Evolutionary conservation across 1,140 invertebrate species (phyloP).

Genomic region (Rhopalosiphum maidis): DNA sequence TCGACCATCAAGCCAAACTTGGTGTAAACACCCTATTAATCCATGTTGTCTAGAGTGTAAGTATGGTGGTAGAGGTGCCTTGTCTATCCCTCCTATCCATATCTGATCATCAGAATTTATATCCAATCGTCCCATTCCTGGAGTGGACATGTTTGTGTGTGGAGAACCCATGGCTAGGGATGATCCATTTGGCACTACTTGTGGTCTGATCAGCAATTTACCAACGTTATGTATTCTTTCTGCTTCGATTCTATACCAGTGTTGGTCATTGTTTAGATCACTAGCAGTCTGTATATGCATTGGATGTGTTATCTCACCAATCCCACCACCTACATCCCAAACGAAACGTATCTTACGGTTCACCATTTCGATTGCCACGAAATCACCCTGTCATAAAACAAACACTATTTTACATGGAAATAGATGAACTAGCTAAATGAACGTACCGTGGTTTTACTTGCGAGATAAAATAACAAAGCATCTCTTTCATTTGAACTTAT

Average conservation of each 20-base stretch:
- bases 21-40: slow-evolving; percentile 79
- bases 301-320: slow-evolving; percentile 71
- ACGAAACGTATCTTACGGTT: slow-evolving; percentile 76
- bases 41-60: slow-evolving; percentile 63
- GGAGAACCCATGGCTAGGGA: slow-evolving; percentile 62
- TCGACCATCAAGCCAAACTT: slow-evolving; percentile 77
- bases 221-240: slow-evolving; percentile 69
- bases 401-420: neutral
- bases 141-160: slow-evolving; percentile 64
- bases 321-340: slow-evolving; percentile 80
- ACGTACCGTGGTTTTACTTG: slow-evolving; percentile 68
- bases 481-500: slow-evolving; percentile 69
- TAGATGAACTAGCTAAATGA: neutral
- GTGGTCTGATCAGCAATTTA: slow-evolving; percentile 67
- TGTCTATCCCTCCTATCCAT: slow-evolving; percentile 68
- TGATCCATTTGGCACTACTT: slow-evolving; percentile 62
- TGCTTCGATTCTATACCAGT: slow-evolving; percentile 78
- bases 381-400: slow-evolving; percentile 67
- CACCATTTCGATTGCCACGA: slow-evolving; percentile 79
- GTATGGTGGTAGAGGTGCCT: slow-evolving; percentile 61
- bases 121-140: slow-evolving; percentile 67
- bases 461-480: slow-evolving; percentile 73
- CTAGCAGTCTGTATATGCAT: slow-evolving; percentile 64
- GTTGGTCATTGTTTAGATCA: slow-evolving; percentile 69
- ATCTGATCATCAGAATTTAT: slow-evolving; percentile 66